Conservation (phyloP, 2,113 vertebrate genomes). For the Blennius ocellaris region DNA sequence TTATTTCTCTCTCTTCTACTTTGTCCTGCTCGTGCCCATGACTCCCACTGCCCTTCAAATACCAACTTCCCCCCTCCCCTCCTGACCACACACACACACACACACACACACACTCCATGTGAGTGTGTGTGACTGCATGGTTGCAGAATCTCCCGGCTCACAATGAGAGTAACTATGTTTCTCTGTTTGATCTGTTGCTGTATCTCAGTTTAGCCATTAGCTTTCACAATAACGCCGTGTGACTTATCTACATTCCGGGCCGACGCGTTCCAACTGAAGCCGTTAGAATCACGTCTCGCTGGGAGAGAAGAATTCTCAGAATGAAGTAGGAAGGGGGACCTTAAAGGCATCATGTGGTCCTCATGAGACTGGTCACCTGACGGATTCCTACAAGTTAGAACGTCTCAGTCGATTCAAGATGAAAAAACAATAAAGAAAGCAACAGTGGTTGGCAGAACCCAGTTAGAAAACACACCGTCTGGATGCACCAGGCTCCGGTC, state of each 20-base stretch:
- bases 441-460: not conserved
- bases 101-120: not conserved
- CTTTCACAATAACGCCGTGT: no score
- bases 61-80: not conserved
- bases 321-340: no score
- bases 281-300: not conserved
- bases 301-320: not conserved
- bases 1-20: not conserved
- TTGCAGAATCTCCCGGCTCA: constrained; percentile 43
- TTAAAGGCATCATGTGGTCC: constrained; percentile 44
- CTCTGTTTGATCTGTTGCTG: no score
- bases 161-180: constrained; percentile 20
- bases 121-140: constrained; percentile 15
- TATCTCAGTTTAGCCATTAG: no score
- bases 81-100: not conserved
- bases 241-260: no score
- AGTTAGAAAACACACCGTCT: not conserved
- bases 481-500: constrained; percentile 15
- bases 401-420: not conserved
- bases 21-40: constrained; percentile 23
- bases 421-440: no score
- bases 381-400: constrained; percentile 13
- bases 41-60: constrained; percentile 59
- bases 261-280: not conserved
- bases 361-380: constrained; percentile 62